A percentile compares a stretch with the other conserved stretches of the same genome.
Evolutionary conservation across 2,888 invertebrate genomes (phyloP).

Genomic region (Bombyx huttoni): DNA sequence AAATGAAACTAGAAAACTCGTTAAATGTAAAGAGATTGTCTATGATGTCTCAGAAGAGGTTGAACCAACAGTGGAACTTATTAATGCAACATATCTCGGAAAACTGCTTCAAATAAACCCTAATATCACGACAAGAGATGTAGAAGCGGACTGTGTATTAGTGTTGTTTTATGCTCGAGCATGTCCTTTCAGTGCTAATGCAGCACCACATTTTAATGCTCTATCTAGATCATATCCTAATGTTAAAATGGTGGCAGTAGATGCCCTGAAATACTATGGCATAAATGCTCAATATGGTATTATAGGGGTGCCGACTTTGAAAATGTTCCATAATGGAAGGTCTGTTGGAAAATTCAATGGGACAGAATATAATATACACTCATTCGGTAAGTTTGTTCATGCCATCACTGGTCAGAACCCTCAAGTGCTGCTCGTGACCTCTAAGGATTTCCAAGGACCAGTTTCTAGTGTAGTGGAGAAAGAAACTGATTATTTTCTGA

Average conservation of each 20-base stretch:
- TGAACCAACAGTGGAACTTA: conserved; percentile 72
- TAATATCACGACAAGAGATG: conserved; percentile 76
- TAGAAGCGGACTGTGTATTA: conserved; percentile 78
- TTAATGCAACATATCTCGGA: conserved; percentile 79
- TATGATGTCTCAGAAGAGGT: conserved; percentile 42
- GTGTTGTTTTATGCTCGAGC: conserved; percentile 91
- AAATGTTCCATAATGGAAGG: conserved; percentile 91
- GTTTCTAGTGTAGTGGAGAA: conserved; percentile 82
- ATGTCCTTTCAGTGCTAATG: conserved; percentile 91
- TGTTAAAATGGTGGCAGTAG: conserved; percentile 89
- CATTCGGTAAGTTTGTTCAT: conserved; percentile 83
- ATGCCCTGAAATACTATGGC: conserved; percentile 86
- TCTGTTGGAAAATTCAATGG: conserved; percentile 89
- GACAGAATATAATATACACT: conserved; percentile 83
- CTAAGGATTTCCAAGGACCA: conserved; percentile 85
- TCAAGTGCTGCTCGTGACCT: conserved; percentile 77
- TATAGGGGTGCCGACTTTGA: conserved; percentile 89
- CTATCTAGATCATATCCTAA: conserved; percentile 89
- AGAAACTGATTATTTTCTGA: conserved; percentile 85
- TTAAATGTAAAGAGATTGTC: conserved; percentile 51
- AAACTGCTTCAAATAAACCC: conserved; percentile 76
- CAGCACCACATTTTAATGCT: conserved; percentile 93
- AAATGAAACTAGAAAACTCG: conserved; percentile 57
- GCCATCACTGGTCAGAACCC: conserved; percentile 80
- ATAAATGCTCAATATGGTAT: conserved; percentile 94